A percentile compares a stretch with the other conserved stretches of the same genome.
These are phyloP conservation scores for Macrocentrus cingulum DNA, from an alignment of 1,140 invertebrate species.

Conservation along the genomic window DNA sequence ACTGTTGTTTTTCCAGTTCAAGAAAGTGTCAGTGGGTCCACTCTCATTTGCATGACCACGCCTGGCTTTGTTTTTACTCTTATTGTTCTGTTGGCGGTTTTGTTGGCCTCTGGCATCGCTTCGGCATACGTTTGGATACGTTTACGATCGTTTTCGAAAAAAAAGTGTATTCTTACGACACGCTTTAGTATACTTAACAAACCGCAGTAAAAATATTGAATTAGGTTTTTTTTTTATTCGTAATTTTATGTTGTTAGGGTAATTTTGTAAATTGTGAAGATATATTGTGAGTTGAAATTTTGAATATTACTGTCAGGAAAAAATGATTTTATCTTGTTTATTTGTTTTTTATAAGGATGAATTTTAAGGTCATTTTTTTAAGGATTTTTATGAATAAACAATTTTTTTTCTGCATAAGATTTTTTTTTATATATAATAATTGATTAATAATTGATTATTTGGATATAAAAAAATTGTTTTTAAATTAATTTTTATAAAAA, in stretches of 20 bases:
- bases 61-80: slow-evolving; percentile 84
- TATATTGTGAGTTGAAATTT: too few species aligned
- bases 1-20: slow-evolving; percentile 70
- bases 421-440: too few species aligned
- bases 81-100: slow-evolving; percentile 75
- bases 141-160: slow-evolving; percentile 68
- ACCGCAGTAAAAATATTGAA: slow-evolving; percentile 52
- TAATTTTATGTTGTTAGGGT: slow-evolving; percentile 32
- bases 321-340: slow-evolving; percentile 11
- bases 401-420: too few species aligned
- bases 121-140: slow-evolving; percentile 82
- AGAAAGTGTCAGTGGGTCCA: slow-evolving; percentile 31
- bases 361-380: too few species aligned
- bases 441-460: too few species aligned
- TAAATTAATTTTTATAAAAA: too few species aligned
- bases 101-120: slow-evolving; percentile 79
- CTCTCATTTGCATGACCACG: slow-evolving; percentile 85
- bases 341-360: too few species aligned
- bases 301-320: slow-evolving; percentile 1
- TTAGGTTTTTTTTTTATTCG: slow-evolving; percentile 64
- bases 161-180: slow-evolving; percentile 61
- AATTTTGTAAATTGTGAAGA: too few species aligned
- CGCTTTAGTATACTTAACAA: slow-evolving; percentile 51
- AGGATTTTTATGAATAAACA: too few species aligned
- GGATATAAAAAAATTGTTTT: too few species aligned